phyloP scores from a whole-genome alignment of 2,797 vertebrate genomes.

The Syncerus caffer region DNA sequence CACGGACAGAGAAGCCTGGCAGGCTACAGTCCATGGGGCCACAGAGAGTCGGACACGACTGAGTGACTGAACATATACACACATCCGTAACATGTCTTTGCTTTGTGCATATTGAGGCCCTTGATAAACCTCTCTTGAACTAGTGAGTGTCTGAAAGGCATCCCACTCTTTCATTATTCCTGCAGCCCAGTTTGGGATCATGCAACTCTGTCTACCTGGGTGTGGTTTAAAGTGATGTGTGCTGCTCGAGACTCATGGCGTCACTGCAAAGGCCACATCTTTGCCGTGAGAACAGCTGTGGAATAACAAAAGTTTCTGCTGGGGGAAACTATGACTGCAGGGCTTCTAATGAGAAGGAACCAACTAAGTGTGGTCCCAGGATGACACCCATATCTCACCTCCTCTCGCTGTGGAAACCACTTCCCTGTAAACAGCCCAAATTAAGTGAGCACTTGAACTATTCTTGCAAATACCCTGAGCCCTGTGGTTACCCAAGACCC shows the following conservation, averaged over 20 bases:
- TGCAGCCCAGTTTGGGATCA: neutral
- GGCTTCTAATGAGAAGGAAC: neutral
- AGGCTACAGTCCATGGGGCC: neutral
- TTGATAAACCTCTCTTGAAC: neutral
- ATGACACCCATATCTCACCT: slow-evolving; percentile 53
- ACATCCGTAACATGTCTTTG: neutral
- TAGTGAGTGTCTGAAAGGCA: neutral
- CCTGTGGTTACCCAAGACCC: slow-evolving; percentile 62
- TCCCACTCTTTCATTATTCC: neutral
- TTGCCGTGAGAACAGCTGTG: neutral
- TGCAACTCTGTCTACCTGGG: neutral
- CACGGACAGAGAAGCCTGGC: neutral
- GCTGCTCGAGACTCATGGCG: neutral
- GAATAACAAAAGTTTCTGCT: slow-evolving; percentile 5
- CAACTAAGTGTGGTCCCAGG: neutral
- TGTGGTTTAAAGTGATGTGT: neutral
- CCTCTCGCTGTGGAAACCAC: slow-evolving; percentile 61
- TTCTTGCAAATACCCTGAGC: slow-evolving; percentile 24
- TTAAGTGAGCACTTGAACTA: slow-evolving; percentile 1
- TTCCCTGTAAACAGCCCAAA: slow-evolving; percentile 54
- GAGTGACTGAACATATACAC: neutral
- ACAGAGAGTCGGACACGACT: neutral
- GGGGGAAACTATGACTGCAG: slow-evolving; percentile 56
- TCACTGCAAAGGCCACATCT: neutral
- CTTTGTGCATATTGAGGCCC: neutral